phyloP scores from a whole-genome alignment of 2,888 invertebrate species.

The Bruchidius siliquastri region DNA sequence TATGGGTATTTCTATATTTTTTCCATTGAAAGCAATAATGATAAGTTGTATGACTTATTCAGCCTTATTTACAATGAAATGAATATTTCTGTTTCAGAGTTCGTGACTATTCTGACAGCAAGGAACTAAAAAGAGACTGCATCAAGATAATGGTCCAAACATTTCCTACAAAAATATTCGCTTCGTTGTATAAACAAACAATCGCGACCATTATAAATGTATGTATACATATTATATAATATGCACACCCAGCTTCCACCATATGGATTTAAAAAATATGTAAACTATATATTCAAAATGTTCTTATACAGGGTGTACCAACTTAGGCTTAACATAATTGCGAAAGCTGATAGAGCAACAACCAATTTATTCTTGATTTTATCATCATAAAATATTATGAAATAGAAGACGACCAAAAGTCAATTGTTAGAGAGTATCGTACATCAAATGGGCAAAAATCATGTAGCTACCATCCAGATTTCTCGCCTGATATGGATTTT shows the following conservation, averaged over 20 bases:
- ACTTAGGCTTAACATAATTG: background rate
- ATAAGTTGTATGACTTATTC: no score
- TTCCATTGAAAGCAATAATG: no score
- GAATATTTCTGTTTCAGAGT: constrained; percentile 69
- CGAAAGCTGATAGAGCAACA: background rate
- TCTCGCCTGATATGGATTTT: no score
- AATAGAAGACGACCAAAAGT: no score
- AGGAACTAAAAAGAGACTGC: constrained; percentile 59
- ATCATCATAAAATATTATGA: no score
- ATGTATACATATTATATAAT: background rate
- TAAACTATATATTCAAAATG: background rate
- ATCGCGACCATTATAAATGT: background rate
- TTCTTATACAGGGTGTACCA: background rate
- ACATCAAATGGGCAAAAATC: no score
- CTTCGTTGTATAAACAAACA: background rate
- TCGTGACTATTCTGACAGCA: constrained; percentile 78
- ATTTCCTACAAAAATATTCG: constrained; percentile 1
- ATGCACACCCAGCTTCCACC: background rate
- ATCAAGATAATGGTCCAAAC: constrained; percentile 25
- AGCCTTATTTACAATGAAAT: no score
- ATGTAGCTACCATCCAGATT: no score
- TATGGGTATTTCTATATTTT: no score
- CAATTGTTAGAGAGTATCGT: no score
- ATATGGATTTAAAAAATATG: background rate
- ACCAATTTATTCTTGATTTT: no score